A percentile compares a stretch with the other conserved stretches of the same genome.
Evolutionary conservation across 1,140 invertebrate species (phyloP).

Genomic region (Rhopalosiphum padi): DNA sequence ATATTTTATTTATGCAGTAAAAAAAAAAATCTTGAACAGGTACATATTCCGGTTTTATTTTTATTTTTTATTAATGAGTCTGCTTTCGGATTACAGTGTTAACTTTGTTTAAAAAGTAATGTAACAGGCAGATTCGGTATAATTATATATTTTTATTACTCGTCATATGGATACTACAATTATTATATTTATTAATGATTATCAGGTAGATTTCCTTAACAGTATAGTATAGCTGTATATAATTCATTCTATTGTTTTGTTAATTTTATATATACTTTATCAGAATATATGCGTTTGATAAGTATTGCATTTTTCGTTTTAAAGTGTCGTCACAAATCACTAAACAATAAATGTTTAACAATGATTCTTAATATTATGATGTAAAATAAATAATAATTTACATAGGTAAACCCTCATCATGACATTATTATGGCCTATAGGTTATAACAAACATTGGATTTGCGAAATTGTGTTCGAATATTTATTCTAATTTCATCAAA

Average conservation of each 20-base stretch:
- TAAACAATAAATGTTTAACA: neutral
- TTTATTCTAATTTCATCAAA: neutral
- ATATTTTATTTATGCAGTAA: neutral
- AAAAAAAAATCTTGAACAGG: neutral
- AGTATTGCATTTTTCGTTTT: neutral
- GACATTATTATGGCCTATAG: too few species aligned
- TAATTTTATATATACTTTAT: neutral
- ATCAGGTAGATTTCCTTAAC: neutral
- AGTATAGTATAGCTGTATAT: neutral
- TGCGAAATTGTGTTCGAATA: neutral
- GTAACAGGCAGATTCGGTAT: neutral
- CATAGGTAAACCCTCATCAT: neutral
- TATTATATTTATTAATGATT: neutral
- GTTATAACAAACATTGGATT: neutral
- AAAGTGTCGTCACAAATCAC: neutral
- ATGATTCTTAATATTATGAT: neutral
- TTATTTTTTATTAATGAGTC: conserved; percentile 2
- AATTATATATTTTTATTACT: neutral
- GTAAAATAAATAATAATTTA: neutral
- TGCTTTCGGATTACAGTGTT: neutral
- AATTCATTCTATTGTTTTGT: too few species aligned
- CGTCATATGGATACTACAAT: neutral
- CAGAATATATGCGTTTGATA: neutral
- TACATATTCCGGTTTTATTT: neutral
- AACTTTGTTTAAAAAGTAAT: neutral